A percentile compares a stretch with the other conserved stretches of the same genome.
phyloP scores from a whole-genome alignment of 1,140 invertebrate species.

The Ganaspis sp. region DNA sequence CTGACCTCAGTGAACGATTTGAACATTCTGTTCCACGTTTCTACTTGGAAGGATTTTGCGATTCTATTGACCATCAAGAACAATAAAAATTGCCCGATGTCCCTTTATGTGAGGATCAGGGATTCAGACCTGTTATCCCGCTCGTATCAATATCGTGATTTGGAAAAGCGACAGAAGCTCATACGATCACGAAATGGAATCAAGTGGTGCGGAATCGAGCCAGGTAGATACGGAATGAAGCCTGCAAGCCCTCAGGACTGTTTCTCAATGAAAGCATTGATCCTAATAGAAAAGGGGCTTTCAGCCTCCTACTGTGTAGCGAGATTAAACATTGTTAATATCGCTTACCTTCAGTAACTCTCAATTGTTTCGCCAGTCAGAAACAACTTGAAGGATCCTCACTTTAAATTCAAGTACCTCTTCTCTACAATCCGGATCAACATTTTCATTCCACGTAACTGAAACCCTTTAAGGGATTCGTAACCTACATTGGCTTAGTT shows the following conservation, averaged over 20 bases:
- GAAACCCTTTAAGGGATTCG: too few species aligned
- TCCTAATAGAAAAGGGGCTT: background rate
- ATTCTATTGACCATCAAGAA: too few species aligned
- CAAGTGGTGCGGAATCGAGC: constrained; percentile 8
- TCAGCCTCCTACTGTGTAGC: background rate
- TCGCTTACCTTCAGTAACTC: background rate
- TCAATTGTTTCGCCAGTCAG: background rate
- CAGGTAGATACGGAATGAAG: constrained; percentile 16
- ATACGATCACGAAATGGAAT: background rate
- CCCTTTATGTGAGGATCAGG: background rate
- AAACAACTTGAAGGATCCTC: background rate
- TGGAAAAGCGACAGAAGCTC: background rate
- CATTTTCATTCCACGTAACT: too few species aligned
- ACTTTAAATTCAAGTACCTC: background rate
- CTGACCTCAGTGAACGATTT: too few species aligned
- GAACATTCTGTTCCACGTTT: too few species aligned
- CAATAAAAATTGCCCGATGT: background rate
- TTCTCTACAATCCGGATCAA: background rate
- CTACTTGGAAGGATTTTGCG: too few species aligned
- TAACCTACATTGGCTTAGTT: too few species aligned
- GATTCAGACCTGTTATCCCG: background rate
- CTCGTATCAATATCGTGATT: background rate
- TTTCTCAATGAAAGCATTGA: constrained; percentile 19
- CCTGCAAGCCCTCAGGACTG: background rate
- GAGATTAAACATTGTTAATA: constrained; percentile 26